Percentiles rank a stretch among this genome's conserved stretches.
Conservation (phyloP, 2,797 vertebrate genomes). For the Macropus fuliginosus region DNA sequence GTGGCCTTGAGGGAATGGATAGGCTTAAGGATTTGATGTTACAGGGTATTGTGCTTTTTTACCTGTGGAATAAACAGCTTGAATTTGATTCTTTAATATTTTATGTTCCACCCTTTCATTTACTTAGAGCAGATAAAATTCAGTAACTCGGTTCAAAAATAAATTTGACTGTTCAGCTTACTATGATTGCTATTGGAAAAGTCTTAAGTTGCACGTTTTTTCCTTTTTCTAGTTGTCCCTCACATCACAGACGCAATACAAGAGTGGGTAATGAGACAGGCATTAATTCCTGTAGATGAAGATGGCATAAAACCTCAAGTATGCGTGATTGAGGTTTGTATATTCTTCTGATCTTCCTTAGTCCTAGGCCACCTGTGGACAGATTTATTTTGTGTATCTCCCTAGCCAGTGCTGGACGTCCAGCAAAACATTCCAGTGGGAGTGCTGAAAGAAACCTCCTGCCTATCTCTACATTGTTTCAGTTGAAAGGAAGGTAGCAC, state of each 20-base stretch:
- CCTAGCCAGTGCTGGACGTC: not conserved
- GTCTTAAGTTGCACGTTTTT: not conserved
- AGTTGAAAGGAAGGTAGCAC: not conserved
- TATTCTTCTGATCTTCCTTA: not conserved
- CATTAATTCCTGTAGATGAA: constrained; percentile 93
- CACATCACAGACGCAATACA: constrained; percentile 99
- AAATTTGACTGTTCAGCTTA: not conserved
- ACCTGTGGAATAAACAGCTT: not conserved
- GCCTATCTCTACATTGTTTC: not conserved
- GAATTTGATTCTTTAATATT: not conserved
- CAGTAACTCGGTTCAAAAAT: not conserved
- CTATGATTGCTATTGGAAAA: not conserved
- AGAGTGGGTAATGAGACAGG: constrained; percentile 97
- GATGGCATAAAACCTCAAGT: constrained; percentile 94
- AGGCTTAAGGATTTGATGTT: not conserved
- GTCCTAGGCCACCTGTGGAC: not conserved
- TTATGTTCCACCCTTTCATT: not conserved
- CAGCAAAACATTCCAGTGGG: not conserved
- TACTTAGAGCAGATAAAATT: not conserved
- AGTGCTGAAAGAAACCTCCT: not conserved
- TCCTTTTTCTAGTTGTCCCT: constrained; percentile 91
- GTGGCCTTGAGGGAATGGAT: not conserved
- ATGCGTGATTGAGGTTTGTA: constrained; percentile 95
- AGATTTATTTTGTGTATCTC: not conserved
- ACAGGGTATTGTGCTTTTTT: not conserved